Evolutionary conservation across 2,888 invertebrate genomes (phyloP).

Genomic region (Nephrotoma flavescens): DNA sequence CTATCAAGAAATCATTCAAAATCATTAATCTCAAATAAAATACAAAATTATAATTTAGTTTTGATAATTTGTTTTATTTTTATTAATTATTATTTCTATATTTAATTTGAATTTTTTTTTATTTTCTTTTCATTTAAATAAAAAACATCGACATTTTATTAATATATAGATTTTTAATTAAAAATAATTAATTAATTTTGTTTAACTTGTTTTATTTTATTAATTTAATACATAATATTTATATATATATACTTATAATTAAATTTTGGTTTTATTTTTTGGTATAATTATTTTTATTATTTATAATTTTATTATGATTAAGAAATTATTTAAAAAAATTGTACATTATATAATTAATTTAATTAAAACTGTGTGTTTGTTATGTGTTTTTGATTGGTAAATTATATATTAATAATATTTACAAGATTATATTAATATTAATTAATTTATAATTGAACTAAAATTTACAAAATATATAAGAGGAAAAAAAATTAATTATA

Average conservation of each 20-base stretch:
- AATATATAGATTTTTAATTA: not conserved
- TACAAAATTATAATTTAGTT: not conserved
- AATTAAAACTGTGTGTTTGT: not conserved
- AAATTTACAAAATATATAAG: not conserved
- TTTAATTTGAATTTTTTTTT: not conserved
- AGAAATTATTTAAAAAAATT: not conserved
- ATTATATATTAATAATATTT: not conserved
- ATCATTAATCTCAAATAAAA: not conserved
- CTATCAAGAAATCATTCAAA: too few relatives aligned
- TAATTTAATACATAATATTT: not conserved
- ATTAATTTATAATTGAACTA: not conserved
- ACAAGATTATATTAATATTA: not conserved
- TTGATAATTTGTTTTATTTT: not conserved
- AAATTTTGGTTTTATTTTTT: not conserved
- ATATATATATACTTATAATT: not conserved
- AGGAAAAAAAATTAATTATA: slow-evolving; percentile 1
- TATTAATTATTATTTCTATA: not conserved
- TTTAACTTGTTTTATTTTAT: not conserved
- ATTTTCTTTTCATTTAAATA: not conserved
- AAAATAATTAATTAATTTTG: not conserved
- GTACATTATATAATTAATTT: not conserved
- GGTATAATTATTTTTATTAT: not conserved
- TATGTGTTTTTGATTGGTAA: not conserved
- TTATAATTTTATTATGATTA: not conserved
- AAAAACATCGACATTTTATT: not conserved